phyloP scores from a whole-genome alignment of 2,113 vertebrate species.

The Orycteropus afer region DNA sequence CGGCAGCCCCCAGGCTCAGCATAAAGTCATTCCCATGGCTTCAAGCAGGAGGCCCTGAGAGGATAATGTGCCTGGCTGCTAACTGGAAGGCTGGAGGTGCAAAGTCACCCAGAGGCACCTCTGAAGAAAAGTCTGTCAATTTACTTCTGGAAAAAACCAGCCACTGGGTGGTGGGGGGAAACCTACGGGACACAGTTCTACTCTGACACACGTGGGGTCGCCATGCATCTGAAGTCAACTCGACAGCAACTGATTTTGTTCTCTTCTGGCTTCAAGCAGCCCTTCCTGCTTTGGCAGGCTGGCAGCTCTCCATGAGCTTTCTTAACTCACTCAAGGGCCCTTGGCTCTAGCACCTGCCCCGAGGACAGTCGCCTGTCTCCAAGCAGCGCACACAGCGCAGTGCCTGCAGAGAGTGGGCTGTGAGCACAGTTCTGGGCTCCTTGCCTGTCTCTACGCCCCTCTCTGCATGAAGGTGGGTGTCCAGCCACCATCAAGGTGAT shows the following conservation, averaged over 20 bases:
- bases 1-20: neutral
- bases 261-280: fast-evolving
- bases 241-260: neutral
- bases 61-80: neutral
- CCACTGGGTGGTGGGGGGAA: neutral
- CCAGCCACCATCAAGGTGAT: conserved; percentile 72
- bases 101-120: neutral
- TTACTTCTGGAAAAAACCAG: neutral
- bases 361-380: fast-evolving
- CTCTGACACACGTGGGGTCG: neutral
- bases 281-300: neutral
- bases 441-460: conserved; percentile 47
- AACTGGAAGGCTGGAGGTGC: no score
- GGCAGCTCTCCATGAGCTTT: neutral
- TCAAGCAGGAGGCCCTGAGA: neutral
- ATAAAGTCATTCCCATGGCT: no score
- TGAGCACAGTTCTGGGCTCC: conserved; percentile 28
- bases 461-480: conserved; percentile 39
- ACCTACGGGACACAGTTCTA: neutral
- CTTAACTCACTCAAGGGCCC: fast-evolving
- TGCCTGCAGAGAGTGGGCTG: neutral
- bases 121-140: neutral
- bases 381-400: fast-evolving
- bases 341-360: neutral
- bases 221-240: no score